Percentiles rank a stretch among this genome's conserved stretches.
phyloP scores from a whole-genome alignment of 92 coral and sea anemone genomes.

The Heliopora coerulea region DNA sequence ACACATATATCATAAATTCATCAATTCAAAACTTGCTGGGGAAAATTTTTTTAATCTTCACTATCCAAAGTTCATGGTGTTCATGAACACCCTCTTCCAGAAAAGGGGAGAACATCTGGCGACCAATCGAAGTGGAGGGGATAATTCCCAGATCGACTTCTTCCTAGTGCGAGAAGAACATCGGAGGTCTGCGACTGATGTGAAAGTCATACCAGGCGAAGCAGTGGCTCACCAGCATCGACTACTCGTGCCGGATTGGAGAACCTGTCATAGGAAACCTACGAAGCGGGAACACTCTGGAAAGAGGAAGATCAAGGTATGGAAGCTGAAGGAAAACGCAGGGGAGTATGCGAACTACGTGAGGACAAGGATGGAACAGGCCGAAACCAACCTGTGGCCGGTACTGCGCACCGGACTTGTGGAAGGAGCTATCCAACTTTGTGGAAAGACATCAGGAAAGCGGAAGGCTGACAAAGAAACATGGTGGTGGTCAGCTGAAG shows the following conservation, averaged over 20 bases:
- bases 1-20: too few relatives aligned
- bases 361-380: too few relatives aligned
- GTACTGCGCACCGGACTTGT: too few relatives aligned
- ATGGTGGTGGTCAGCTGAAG: neutral
- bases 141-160: neutral
- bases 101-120: constrained; percentile 2
- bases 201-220: neutral
- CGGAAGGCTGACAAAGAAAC: neutral
- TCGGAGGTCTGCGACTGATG: neutral
- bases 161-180: neutral
- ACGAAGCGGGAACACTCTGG: neutral
- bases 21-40: too few relatives aligned
- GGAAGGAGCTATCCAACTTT: too few relatives aligned
- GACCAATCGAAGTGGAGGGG: neutral
- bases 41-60: too few relatives aligned
- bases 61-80: neutral
- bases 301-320: neutral
- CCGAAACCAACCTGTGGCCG: too few relatives aligned
- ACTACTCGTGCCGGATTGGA: too few relatives aligned
- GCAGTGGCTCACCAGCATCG: too few relatives aligned
- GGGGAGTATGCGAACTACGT: too few relatives aligned
- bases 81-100: neutral
- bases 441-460: too few relatives aligned
- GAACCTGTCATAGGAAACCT: too few relatives aligned
- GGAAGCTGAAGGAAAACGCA: neutral